A percentile compares a stretch with the other conserved stretches of the same genome.
Conservation (phyloP, 2,113 vertebrate genomes). For the Blennius ocellaris region DNA sequence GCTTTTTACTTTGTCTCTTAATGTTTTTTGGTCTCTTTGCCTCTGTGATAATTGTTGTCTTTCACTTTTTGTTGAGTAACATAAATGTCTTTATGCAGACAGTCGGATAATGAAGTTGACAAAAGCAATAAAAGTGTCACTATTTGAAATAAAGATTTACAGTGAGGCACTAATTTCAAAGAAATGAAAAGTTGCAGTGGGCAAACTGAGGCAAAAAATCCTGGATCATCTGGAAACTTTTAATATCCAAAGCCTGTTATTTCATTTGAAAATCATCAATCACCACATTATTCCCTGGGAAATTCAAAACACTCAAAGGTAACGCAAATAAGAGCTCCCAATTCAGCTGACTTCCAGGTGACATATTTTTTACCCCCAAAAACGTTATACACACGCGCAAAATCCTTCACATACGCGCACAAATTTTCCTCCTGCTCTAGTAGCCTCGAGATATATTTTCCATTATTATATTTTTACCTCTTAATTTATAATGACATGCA, state of each 20-base stretch:
- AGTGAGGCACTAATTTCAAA: background rate
- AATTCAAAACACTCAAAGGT: too few species aligned
- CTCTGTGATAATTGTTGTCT: background rate
- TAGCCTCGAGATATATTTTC: too few species aligned
- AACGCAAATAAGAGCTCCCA: too few species aligned
- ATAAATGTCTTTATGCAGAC: constrained; percentile 14
- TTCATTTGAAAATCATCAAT: too few species aligned
- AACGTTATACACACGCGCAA: too few species aligned
- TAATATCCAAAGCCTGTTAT: background rate
- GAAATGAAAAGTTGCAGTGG: background rate
- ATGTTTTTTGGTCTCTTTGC: constrained; percentile 33
- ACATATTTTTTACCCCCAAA: too few species aligned
- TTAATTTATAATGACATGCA: too few species aligned
- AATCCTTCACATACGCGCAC: too few species aligned
- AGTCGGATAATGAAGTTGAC: background rate
- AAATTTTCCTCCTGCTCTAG: too few species aligned
- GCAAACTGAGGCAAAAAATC: background rate
- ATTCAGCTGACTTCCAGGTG: too few species aligned
- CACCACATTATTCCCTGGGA: too few species aligned
- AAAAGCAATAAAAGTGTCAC: background rate
- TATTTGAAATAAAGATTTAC: background rate
- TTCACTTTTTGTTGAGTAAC: constrained; percentile 57
- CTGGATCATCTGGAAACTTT: background rate
- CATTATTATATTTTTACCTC: too few species aligned
- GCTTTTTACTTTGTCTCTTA: constrained; percentile 31